phyloP scores from a whole-genome alignment of 2,797 vertebrate genomes.

The Remorina albescens region DNA sequence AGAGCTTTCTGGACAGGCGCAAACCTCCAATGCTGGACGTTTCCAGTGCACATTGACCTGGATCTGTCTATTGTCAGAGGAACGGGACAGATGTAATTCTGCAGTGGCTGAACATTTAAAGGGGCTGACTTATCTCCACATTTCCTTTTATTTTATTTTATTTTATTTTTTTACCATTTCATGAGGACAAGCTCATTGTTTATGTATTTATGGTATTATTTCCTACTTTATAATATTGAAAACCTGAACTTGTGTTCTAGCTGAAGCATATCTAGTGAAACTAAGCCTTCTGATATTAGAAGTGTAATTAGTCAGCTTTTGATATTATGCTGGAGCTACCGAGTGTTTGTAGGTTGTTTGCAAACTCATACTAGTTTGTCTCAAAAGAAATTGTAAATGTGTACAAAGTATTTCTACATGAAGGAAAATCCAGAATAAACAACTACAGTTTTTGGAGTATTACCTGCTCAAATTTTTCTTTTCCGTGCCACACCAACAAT shows the following conservation, averaged over 20 bases:
- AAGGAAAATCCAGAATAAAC: constrained; percentile 63
- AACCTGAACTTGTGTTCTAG: constrained; percentile 44
- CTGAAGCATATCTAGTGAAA: constrained; percentile 51
- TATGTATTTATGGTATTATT: constrained; percentile 72
- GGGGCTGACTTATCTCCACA: constrained; percentile 46
- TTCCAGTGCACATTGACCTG: constrained; percentile 59
- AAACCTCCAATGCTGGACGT: constrained; percentile 61
- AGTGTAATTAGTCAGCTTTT: constrained; percentile 58
- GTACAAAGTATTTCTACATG: constrained; percentile 76
- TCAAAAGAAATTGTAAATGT: constrained; percentile 69
- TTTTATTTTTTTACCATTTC: constrained; percentile 61
- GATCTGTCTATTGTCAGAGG: constrained; percentile 73
- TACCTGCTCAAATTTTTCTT: constrained; percentile 32
- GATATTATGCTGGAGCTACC: constrained; percentile 37
- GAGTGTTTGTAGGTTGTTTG: constrained; percentile 58
- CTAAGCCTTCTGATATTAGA: constrained; percentile 40
- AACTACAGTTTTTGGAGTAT: constrained; percentile 56
- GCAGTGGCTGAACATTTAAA: constrained; percentile 59
- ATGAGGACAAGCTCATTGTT: constrained; percentile 65
- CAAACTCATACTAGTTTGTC: constrained; percentile 47
- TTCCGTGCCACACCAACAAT: background rate
- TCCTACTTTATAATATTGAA: constrained; percentile 51
- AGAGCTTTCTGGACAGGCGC: constrained; percentile 69
- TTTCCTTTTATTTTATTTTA: constrained; percentile 58
- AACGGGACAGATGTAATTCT: constrained; percentile 50